Base-by-base conservation (phyloP, 1,140 invertebrate species). In the Ceratina japonica region DNA sequence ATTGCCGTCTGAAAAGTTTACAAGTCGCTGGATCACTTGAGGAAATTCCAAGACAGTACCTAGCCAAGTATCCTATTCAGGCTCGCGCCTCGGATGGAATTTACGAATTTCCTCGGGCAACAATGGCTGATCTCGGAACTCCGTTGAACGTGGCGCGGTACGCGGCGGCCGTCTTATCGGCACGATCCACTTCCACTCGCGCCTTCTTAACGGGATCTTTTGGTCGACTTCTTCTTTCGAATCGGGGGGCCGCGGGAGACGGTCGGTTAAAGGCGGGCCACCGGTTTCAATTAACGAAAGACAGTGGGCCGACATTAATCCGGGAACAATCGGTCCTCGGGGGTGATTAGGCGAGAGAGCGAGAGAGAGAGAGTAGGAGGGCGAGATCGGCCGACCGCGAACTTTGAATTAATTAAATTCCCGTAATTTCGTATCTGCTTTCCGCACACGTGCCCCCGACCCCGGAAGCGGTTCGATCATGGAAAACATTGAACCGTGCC, bases 341-440 rank as follows among this genome's bases (percentile, higher is more conserved):
- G 80, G 75, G 51, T 51, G 75, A 78, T 63, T 72, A 72, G 20
- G 10, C 16, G n/a, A 84, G 80, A 73, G 84, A 86, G 88, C 85
- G 86, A 87, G 87, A 44, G 37, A 44, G 37, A 44, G 37, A 44
- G 37, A 44, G 5, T 44, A 44, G 84, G 79, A 37, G 81, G 82
- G 77, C 64, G 66, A 86, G 81, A 87, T 86, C 83, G 83, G 75
- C 76, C 72, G 59, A 75, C 75, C 72, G 71, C 80, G 83, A 87
- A 90, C 86, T 90, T 90, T 84, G 82, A 86, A 90, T 88, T 91
- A 91, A 91, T 91, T 90, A 90, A 91, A 90, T 90, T 89, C 88
- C 85, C 84, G 87, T 90, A 90, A 90, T 89, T 90, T 90, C 89
- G 90, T 90, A 90, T 90, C 90, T 90, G 83, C 87, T 85, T 91